These are phyloP conservation scores for Cheumatopsyche charites DNA, from an alignment of 1,140 invertebrate genomes.

Conservation along the genomic window DNA sequence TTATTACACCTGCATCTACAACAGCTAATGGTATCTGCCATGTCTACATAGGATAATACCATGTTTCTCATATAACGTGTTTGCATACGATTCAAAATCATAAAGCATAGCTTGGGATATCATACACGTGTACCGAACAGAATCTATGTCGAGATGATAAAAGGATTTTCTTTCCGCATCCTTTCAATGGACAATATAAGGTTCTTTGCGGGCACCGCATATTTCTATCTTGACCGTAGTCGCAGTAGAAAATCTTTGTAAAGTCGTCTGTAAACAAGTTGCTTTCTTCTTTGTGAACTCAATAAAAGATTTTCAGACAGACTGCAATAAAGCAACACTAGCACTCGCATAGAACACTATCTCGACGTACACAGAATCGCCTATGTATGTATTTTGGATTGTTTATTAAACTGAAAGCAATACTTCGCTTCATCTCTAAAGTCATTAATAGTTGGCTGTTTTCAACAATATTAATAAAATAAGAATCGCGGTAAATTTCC, in stretches of 20 bases:
- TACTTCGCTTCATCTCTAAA: neutral
- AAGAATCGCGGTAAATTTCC: neutral
- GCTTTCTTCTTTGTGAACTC: conserved; percentile 22
- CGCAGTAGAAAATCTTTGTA: conserved; percentile 25
- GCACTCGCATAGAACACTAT: conserved; percentile 1
- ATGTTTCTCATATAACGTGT: conserved; percentile 8
- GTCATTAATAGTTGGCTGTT: neutral
- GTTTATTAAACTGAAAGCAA: neutral
- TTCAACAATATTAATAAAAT: conserved; percentile 1
- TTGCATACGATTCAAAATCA: neutral
- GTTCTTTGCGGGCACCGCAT: conserved; percentile 10
- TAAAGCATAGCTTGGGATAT: too few species aligned
- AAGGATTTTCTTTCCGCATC: neutral
- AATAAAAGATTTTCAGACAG: conserved; percentile 24
- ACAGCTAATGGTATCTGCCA: conserved; percentile 28
- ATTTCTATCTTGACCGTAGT: conserved; percentile 27
- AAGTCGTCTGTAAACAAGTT: conserved; percentile 27
- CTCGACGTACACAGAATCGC: neutral
- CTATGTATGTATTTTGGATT: neutral
- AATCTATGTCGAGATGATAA: neutral
- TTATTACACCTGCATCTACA: conserved; percentile 30
- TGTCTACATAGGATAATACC: conserved; percentile 30
- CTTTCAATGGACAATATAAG: conserved; percentile 3
- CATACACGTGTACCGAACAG: neutral
- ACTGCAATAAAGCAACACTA: conserved; percentile 25